Evolutionary conservation across 2,888 invertebrate species (phyloP), one percentile per base, ranked within the genome.

Genomic region (Pyralis farinalis): DNA sequence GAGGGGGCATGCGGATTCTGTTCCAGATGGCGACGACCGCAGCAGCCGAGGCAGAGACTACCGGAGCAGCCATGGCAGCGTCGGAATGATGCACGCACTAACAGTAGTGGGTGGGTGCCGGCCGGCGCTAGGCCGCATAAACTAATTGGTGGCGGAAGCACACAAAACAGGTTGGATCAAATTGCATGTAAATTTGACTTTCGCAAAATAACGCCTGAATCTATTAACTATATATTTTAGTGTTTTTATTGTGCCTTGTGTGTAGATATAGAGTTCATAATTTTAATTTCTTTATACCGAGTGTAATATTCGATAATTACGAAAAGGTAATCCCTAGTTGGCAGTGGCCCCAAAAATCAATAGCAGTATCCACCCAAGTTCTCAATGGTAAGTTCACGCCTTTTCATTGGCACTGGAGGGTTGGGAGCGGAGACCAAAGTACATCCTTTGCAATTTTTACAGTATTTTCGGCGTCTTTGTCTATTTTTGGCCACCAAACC

Each of bases 301-400:
- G 3, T 16, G 16, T 48, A 56, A 34, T 54, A 56, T 11, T 58
- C 56, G 0, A 56, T 12, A 1, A 55, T 11, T 0, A 56, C 54
- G 0, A 59, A 20, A 0, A 58, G 1, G 16, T 55, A 47, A 8
- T 55, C 42, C 2, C 42, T 5, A 10, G 22, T 37, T 2, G 50
- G 51, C 9, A 55, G 20, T 7, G 52, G 52, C 1, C 52, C 52
- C 3, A 67, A 10, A 62, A 45, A 44, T 69, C 66, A 6, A 64
- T 51, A 1, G 58, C 58, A 2, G 58, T 34, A 11, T 59, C 56
- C 0, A 52, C 7, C 56, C 55, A 58, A 1, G 58, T 48, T 9
- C 9, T 46, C 1, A 0, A 1, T 0, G 58, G 58, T 0, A 58
- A n/a, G 45, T 22, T 55, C 49, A 0, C 54, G 45, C 1, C 57